Percentiles rank a stretch among this genome's conserved stretches.
Conservation (phyloP, 2,888 invertebrate genomes). For the Agrotis segetum region DNA sequence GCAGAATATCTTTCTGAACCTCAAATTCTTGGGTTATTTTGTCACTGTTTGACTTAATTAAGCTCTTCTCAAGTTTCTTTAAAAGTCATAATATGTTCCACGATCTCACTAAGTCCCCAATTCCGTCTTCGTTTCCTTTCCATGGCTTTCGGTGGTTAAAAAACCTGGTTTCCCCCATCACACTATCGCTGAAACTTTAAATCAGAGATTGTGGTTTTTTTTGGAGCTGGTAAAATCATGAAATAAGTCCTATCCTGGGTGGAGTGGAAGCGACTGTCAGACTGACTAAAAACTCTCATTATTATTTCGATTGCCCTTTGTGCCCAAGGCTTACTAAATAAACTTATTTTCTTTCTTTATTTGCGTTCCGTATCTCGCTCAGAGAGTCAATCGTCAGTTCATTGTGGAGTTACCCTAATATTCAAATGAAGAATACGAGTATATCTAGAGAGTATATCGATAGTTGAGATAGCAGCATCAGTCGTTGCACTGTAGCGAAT, state of each 20-base stretch:
- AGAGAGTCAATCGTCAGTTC: not conserved
- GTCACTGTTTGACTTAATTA: not conserved
- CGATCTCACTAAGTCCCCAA: not conserved
- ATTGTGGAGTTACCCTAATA: not conserved
- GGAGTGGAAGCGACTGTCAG: too few species aligned
- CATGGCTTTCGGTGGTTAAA: too few species aligned
- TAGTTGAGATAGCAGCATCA: conserved; percentile 32
- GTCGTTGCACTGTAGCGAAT: conserved; percentile 58
- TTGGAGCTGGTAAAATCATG: too few species aligned
- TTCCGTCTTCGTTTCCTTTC: not conserved
- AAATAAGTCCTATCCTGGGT: too few species aligned
- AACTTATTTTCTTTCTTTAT: too few species aligned
- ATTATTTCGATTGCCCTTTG: too few species aligned
- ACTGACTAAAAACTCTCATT: too few species aligned
- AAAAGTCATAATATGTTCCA: not conserved
- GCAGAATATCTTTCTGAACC: not conserved
- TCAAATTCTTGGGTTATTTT: conserved; percentile 12
- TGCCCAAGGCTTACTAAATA: too few species aligned
- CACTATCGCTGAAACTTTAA: too few species aligned
- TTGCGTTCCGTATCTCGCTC: not conserved
- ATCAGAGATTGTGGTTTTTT: too few species aligned
- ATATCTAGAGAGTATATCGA: conserved; percentile 24
- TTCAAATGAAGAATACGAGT: not conserved
- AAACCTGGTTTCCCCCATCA: too few species aligned
- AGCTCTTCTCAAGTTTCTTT: not conserved